A percentile compares a stretch with the other conserved stretches of the same genome.
Conservation (phyloP, 2,113 vertebrate genomes). For the Calyptomena viridis region DNA sequence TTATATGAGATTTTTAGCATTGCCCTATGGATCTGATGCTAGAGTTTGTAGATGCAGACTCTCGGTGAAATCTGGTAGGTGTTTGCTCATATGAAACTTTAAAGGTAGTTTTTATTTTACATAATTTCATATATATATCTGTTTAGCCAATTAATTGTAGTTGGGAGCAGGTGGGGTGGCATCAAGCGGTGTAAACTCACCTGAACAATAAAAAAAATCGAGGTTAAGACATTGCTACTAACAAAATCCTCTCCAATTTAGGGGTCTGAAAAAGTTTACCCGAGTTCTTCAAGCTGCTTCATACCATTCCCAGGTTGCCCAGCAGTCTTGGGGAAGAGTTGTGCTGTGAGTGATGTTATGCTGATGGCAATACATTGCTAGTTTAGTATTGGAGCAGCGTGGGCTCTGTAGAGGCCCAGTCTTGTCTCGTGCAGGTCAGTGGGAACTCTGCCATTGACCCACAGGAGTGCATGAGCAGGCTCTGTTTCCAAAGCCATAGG, state of each 20-base stretch:
- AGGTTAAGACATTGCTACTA: not conserved
- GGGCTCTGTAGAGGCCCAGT: not conserved
- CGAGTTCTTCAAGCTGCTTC: not conserved
- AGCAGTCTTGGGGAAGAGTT: not conserved
- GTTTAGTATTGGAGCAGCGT: not conserved
- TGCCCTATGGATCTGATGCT: not conserved
- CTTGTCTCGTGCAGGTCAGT: not conserved
- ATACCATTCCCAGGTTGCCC: not conserved
- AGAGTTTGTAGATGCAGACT: not conserved
- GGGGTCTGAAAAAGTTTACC: not conserved
- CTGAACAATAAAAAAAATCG: not conserved
- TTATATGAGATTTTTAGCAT: not conserved
- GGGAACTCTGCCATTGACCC: not conserved
- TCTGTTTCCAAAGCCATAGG: not conserved
- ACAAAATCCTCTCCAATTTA: not conserved
- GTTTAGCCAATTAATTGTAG: not conserved
- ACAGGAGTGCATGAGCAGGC: not conserved
- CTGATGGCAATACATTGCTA: fast-evolving
- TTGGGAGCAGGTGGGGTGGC: not conserved
- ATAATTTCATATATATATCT: not conserved
- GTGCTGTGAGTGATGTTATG: fast-evolving
- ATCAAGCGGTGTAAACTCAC: not conserved
- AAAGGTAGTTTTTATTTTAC: not conserved
- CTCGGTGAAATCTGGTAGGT: not conserved
- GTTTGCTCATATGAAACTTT: not conserved